Evolutionary conservation across 30 jellyfish, hydroid and myxozoan species (phyloP).

Genomic region (Phacellophora camtschatica): DNA sequence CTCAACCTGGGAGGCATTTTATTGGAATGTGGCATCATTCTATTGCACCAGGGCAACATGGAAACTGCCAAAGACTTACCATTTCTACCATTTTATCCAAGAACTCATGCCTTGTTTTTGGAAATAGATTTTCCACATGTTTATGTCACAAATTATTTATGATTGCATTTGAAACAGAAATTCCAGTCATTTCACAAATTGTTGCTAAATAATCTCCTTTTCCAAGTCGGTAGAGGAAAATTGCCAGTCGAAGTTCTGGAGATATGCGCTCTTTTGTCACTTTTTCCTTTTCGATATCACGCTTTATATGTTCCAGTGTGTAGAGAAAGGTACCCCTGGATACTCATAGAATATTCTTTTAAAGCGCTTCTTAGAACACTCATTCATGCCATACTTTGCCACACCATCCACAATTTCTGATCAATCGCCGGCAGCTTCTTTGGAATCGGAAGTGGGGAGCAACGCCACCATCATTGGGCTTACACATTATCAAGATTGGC

Average conservation of each 20-base stretch:
- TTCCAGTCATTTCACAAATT: constrained; percentile 33
- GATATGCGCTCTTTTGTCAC: constrained; percentile 45
- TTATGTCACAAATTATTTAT: constrained; percentile 21
- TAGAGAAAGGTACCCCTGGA: not conserved
- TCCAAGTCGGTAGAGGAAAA: constrained; percentile 8
- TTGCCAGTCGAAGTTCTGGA: constrained; percentile 54
- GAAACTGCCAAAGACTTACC: constrained; percentile 42
- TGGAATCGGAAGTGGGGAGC: not conserved
- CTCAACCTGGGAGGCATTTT: constrained; percentile 29
- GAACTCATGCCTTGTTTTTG: not conserved
- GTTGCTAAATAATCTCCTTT: constrained; percentile 25
- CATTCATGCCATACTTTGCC: constrained; percentile 12
- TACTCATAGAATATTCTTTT: not conserved
- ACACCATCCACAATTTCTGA: constrained; percentile 47
- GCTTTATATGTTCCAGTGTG: not conserved
- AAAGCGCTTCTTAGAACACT: constrained; percentile 12
- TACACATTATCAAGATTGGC: not conserved
- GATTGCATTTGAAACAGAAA: constrained; percentile 24
- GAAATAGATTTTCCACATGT: constrained; percentile 5
- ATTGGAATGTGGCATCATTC: constrained; percentile 47
- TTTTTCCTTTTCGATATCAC: not conserved
- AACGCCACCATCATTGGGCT: too few relatives aligned
- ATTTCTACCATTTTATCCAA: constrained; percentile 11
- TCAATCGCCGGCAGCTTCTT: constrained; percentile 16
- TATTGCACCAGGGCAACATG: constrained; percentile 27